Conservation (phyloP, 2,888 invertebrate genomes). For the Ichneumoninae sp. region DNA sequence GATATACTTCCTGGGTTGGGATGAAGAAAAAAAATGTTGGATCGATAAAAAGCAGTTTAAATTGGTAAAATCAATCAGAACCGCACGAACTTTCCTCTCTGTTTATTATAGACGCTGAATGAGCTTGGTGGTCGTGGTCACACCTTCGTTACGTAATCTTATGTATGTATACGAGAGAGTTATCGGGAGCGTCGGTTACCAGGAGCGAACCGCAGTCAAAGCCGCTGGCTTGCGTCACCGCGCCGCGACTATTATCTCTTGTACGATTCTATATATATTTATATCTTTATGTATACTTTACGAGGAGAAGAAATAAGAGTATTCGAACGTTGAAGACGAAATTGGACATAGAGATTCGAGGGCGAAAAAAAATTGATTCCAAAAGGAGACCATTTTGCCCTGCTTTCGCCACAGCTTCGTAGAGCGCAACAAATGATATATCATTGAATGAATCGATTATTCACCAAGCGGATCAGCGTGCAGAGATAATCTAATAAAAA, state of each 20-base stretch:
- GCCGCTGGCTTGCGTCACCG: conserved; percentile 57
- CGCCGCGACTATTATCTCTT: conserved; percentile 56
- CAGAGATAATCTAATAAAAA: conserved; percentile 64
- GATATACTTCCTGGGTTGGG: background rate
- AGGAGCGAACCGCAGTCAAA: conserved; percentile 38
- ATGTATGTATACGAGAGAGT: conserved; percentile 24
- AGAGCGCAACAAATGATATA: conserved; percentile 8
- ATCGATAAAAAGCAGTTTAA: background rate
- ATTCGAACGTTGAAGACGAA: conserved; percentile 30
- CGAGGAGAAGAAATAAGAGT: conserved; percentile 27
- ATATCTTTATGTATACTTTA: conserved; percentile 18
- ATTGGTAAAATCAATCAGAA: conserved; percentile 27
- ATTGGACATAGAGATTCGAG: background rate
- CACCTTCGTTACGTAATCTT: conserved; percentile 64
- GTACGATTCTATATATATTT: conserved; percentile 29
- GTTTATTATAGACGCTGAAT: conserved; percentile 20
- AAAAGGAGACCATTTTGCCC: background rate
- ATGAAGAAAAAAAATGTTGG: background rate
- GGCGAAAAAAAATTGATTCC: background rate
- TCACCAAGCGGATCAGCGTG: conserved; percentile 65
- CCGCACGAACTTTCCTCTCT: background rate
- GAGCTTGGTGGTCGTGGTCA: conserved; percentile 39
- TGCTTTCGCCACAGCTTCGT: background rate
- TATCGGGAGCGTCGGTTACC: conserved; percentile 31
- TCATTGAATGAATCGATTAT: conserved; percentile 42